Conservation (phyloP, 2,888 invertebrate genomes). For the Apamea anceps region DNA sequence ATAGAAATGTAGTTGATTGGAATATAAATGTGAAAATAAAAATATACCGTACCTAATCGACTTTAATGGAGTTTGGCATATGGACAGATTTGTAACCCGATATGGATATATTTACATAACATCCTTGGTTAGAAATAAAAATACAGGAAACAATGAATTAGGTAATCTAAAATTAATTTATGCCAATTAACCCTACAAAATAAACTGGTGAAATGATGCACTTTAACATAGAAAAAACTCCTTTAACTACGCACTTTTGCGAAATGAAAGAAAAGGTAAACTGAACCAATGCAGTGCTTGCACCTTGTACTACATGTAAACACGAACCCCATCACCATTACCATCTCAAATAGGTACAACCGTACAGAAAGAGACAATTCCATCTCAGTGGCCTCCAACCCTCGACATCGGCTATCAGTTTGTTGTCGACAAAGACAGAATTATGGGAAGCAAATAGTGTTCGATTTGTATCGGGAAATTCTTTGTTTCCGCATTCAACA, state of each 20-base stretch:
- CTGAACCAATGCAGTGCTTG: neutral
- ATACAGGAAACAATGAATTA: neutral
- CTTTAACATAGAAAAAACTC: neutral
- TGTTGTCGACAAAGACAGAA: conserved; percentile 46
- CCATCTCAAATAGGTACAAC: neutral
- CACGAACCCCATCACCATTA: neutral
- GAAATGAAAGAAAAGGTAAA: neutral
- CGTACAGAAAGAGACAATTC: conserved; percentile 20
- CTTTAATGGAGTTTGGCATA: neutral
- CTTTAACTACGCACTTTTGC: neutral
- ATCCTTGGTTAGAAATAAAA: neutral
- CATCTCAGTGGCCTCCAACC: conserved; percentile 29
- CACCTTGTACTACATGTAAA: neutral
- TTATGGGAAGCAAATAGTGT: conserved; percentile 57
- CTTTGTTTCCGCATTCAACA: conserved; percentile 55
- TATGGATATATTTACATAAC: neutral
- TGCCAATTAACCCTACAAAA: neutral
- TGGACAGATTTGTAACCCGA: neutral
- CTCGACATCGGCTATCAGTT: conserved; percentile 45
- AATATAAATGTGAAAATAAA: neutral
- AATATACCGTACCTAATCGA: neutral
- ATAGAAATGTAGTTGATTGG: neutral
- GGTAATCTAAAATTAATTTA: no score
- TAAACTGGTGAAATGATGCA: neutral
- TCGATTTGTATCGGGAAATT: conserved; percentile 52